Evolutionary conservation across 2,888 invertebrate species (phyloP).

Genomic region (Coecobrya sp.): DNA sequence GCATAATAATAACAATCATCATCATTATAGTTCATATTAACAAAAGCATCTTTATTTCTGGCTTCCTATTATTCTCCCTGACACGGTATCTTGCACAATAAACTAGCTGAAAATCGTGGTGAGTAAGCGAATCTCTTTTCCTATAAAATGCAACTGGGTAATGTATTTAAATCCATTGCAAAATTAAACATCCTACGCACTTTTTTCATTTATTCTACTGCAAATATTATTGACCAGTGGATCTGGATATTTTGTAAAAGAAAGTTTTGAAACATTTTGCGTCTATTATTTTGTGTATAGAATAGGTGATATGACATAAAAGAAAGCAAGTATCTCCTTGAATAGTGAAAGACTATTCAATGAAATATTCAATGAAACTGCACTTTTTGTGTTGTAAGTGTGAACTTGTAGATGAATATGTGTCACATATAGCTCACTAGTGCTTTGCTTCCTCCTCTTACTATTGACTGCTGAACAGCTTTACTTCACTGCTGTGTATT

Average conservation of each 20-base stretch:
- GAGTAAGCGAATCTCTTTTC: neutral
- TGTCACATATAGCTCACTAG: neutral
- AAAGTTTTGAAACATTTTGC: too few species aligned
- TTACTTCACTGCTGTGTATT: neutral
- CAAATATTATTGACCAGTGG: too few species aligned
- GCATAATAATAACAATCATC: conserved; percentile 54
- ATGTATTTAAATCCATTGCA: neutral
- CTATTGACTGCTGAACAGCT: conserved; percentile 2
- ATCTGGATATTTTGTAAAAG: too few species aligned
- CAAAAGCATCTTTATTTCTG: conserved; percentile 21
- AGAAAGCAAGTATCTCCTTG: neutral
- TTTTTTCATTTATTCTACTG: neutral
- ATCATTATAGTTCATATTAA: conserved; percentile 52
- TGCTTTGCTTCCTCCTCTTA: neutral
- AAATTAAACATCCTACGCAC: conserved; percentile 41
- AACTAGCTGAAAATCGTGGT: conserved; percentile 48
- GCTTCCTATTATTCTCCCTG: conserved; percentile 15
- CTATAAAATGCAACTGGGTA: neutral
- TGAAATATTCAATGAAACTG: neutral
- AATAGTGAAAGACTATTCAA: neutral
- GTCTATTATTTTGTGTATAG: too few species aligned
- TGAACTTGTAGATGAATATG: neutral
- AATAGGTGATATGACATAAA: too few species aligned
- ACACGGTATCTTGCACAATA: conserved; percentile 54
- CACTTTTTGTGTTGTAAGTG: neutral